phyloP scores from a whole-genome alignment of 2,797 vertebrate genomes.

The Rachycentron canadum region DNA sequence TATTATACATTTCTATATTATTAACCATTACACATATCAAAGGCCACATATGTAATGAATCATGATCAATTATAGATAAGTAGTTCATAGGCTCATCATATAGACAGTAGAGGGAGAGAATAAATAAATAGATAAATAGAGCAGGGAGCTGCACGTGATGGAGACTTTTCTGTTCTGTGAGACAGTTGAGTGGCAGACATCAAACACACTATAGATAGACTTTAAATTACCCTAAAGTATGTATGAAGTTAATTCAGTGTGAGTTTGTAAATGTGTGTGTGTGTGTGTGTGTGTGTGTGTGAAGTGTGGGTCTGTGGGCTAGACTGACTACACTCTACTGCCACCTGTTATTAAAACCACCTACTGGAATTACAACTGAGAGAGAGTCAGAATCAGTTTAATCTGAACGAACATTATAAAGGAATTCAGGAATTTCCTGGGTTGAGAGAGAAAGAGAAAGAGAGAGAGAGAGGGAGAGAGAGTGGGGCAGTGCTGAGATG shows the following conservation, averaged over 20 bases:
- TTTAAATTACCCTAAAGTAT: constrained; percentile 30
- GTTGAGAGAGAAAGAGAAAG: constrained; percentile 4
- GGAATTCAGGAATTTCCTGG: constrained; percentile 64
- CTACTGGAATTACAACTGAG: constrained; percentile 27
- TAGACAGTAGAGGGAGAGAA: not conserved
- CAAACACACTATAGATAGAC: not conserved
- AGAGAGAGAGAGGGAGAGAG: not conserved
- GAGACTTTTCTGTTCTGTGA: not conserved
- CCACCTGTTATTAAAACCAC: constrained; percentile 60
- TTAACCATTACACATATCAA: not conserved
- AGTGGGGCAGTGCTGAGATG: constrained; percentile 9
- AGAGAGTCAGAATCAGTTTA: constrained; percentile 27
- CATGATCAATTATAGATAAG: not conserved
- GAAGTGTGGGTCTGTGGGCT: constrained; percentile 30
- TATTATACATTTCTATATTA: not conserved
- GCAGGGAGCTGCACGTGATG: not conserved
- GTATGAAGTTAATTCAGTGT: constrained; percentile 13
- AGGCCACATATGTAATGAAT: not conserved
- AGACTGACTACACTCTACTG: constrained; percentile 35
- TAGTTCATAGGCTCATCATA: not conserved
- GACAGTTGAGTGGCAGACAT: constrained; percentile 1
- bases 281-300: constrained; percentile 11
- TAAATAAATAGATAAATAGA: not conserved
- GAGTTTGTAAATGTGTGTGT: not conserved
- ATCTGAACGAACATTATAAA: constrained; percentile 50